Conservation (phyloP, 2,888 invertebrate species). For the Amphipyra tragopoginis region DNA sequence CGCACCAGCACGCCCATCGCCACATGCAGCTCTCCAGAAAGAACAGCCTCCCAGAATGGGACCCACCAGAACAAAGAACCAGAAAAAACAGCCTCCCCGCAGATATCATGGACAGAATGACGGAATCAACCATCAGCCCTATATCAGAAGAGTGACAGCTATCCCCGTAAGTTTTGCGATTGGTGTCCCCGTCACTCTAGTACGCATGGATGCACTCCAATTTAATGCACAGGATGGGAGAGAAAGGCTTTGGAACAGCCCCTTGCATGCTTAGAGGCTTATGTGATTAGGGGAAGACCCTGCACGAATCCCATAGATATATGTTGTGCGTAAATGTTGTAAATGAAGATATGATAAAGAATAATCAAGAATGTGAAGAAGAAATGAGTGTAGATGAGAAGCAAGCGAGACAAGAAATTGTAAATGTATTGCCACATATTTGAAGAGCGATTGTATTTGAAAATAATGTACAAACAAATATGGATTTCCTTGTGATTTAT, state of each 20-base stretch:
- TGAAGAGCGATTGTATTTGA: constrained; percentile 18
- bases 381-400: constrained; percentile 45
- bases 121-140: constrained; percentile 64
- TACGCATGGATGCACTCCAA: constrained; percentile 85
- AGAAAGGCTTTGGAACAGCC: constrained; percentile 85
- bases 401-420: constrained; percentile 38
- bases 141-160: constrained; percentile 84
- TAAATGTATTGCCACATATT: constrained; percentile 21
- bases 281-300: constrained; percentile 81
- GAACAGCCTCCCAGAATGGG: constrained; percentile 88
- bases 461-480: constrained; percentile 19
- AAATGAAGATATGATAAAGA: constrained; percentile 50
- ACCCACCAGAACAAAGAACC: constrained; percentile 82
- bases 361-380: constrained; percentile 51
- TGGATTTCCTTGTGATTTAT: constrained; percentile 9
- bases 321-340: constrained; percentile 69
- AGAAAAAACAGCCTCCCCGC: constrained; percentile 87
- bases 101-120: constrained; percentile 80
- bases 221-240: constrained; percentile 72
- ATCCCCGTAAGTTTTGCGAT: constrained; percentile 83
- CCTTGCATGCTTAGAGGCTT: constrained; percentile 89
- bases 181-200: constrained; percentile 87
- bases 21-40: constrained; percentile 81
- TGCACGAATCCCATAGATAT: constrained; percentile 86
- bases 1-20: constrained; percentile 85